These are phyloP conservation scores for Hymenochirus boettgeri DNA, from an alignment of 2,113 vertebrate species.

Conservation along the genomic window DNA sequence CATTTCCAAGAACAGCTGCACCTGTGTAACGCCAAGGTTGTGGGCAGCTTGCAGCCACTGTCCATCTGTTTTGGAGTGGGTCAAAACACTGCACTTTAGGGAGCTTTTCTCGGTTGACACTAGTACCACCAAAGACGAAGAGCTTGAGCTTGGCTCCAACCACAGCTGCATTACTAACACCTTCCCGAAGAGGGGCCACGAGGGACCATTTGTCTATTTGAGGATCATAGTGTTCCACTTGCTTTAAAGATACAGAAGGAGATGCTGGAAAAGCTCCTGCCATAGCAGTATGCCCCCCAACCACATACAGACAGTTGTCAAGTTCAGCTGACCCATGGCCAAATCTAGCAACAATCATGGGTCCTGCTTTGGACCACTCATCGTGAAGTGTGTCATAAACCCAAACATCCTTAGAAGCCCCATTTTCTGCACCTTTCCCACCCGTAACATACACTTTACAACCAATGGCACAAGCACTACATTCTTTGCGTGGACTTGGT, in stretches of 20 bases:
- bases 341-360: conserved; percentile 74
- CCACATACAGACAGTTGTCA: conserved; percentile 69
- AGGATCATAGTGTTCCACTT: conserved; percentile 79
- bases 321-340: conserved; percentile 76
- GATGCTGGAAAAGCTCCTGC: conserved; percentile 74
- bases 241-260: conserved; percentile 75
- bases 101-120: conserved; percentile 72
- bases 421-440: conserved; percentile 74
- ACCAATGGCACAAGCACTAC: conserved; percentile 77
- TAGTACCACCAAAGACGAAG: conserved; percentile 77
- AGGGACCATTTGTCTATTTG: conserved; percentile 77
- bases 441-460: conserved; percentile 79
- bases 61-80: conserved; percentile 73
- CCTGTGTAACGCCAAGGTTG: conserved; percentile 81
- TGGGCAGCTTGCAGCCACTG: conserved; percentile 64
- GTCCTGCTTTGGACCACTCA: conserved; percentile 75
- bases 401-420: conserved; percentile 78
- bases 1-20: conserved; percentile 68
- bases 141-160: conserved; percentile 77
- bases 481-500: conserved; percentile 77
- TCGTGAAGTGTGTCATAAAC: conserved; percentile 77
- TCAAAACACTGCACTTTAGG: conserved; percentile 79
- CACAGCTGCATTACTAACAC: conserved; percentile 77
- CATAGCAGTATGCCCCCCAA: conserved; percentile 75
- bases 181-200: conserved; percentile 72